phyloP scores from a whole-genome alignment of 1,140 invertebrate species.

The Calephelis virginiensis region DNA sequence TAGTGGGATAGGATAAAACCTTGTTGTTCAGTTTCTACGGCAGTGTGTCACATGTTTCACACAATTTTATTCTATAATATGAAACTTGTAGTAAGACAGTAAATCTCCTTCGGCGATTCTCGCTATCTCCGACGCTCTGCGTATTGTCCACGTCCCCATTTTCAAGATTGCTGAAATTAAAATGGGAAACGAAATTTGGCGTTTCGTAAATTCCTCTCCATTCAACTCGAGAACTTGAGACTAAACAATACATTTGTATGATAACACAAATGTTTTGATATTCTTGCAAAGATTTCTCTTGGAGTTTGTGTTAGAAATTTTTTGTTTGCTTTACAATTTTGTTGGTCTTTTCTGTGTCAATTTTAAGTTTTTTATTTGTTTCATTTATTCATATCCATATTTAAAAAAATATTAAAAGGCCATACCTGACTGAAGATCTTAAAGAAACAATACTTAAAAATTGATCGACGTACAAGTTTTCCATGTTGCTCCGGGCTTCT shows the following conservation, averaged over 20 bases:
- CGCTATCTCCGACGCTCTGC: not conserved
- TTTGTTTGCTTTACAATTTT: too few species aligned
- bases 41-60: not conserved
- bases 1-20: too few species aligned
- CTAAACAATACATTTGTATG: slow-evolving; percentile 5
- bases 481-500: too few species aligned
- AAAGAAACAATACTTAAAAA: too few species aligned
- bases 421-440: too few species aligned
- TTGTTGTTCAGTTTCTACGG: not conserved
- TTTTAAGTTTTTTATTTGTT: too few species aligned
- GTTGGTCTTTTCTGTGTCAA: too few species aligned
- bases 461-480: too few species aligned
- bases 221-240: not conserved
- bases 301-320: too few species aligned
- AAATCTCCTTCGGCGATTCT: slow-evolving; percentile 7
- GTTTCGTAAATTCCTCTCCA: slow-evolving; percentile 2
- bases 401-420: too few species aligned
- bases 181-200: slow-evolving; percentile 10
- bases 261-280: slow-evolving; percentile 8
- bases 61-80: slow-evolving; percentile 14
- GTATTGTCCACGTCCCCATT: slow-evolving; percentile 9
- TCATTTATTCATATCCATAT: too few species aligned
- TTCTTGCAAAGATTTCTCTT: too few species aligned
- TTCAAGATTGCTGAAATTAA: slow-evolving; percentile 10
- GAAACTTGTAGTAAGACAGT: not conserved